phyloP scores from a whole-genome alignment of 2,113 vertebrate genomes.

The Globicephala melas region DNA sequence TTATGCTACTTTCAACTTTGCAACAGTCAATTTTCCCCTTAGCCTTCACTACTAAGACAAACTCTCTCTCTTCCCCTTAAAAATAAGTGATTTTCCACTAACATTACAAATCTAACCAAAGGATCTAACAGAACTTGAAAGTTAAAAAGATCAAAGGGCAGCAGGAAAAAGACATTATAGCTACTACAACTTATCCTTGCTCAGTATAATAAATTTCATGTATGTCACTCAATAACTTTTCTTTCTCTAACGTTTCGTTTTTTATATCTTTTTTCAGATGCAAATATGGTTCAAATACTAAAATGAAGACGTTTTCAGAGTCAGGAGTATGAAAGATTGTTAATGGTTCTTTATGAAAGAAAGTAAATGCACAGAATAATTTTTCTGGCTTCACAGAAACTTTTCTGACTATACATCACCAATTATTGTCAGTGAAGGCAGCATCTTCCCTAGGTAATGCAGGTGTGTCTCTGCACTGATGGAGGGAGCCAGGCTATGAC shows the following conservation, averaged over 20 bases:
- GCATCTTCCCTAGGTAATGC: neutral
- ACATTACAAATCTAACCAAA: neutral
- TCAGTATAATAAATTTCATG: neutral
- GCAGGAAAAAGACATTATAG: neutral
- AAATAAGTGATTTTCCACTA: neutral
- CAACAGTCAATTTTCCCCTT: neutral
- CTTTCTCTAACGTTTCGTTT: neutral
- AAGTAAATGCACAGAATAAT: neutral
- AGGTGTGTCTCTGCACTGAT: neutral
- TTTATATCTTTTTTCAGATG: neutral
- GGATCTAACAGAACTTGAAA: neutral
- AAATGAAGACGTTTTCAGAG: neutral
- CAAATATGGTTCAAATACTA: neutral
- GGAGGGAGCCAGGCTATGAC: rapidly evolving
- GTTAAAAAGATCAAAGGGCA: neutral
- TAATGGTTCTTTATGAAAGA: neutral
- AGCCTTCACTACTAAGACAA: neutral
- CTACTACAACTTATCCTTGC: neutral
- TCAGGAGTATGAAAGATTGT: neutral
- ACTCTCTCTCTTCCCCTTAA: neutral
- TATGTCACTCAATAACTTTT: neutral
- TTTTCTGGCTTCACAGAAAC: neutral
- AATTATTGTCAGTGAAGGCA: neutral
- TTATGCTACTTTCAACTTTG: neutral
- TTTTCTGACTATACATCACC: neutral